phyloP scores from a whole-genome alignment of 2,113 vertebrate genomes.

The Acrocephalus arundinaceus region DNA sequence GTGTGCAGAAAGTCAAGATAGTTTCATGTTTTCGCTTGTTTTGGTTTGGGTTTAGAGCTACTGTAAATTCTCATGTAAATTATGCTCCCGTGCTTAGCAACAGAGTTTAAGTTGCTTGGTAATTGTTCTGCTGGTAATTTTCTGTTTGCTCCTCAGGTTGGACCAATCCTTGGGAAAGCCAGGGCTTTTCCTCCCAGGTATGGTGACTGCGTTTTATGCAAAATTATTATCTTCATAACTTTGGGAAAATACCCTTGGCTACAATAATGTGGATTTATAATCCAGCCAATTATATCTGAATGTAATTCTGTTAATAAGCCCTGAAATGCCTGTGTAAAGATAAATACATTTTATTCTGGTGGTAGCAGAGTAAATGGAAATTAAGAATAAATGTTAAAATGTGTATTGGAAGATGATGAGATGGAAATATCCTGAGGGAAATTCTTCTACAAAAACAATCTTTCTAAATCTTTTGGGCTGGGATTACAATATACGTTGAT shows the following conservation, averaged over 20 bases:
- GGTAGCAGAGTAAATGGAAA: neutral
- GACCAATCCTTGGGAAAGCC: constrained; percentile 81
- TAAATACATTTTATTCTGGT: neutral
- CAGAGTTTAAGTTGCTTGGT: neutral
- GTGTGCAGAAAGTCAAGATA: neutral
- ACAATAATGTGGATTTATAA: neutral
- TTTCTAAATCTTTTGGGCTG: neutral
- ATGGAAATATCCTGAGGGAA: neutral
- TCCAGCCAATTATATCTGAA: neutral
- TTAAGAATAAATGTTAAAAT: neutral
- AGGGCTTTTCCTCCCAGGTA: constrained; percentile 80
- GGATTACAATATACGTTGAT: neutral
- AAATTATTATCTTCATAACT: neutral
- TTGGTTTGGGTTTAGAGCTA: neutral
- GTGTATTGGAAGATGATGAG: neutral
- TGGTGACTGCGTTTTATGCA: neutral
- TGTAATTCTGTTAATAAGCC: neutral
- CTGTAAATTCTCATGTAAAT: constrained; percentile 11
- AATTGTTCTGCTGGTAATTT: neutral
- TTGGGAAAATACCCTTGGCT: neutral
- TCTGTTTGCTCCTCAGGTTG: constrained; percentile 66
- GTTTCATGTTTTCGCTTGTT: neutral
- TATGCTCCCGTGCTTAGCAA: neutral
- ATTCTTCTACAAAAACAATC: neutral
- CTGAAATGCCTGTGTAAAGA: neutral